Conservation (phyloP, 2,113 vertebrate species). For the Melospiza melodia region DNA sequence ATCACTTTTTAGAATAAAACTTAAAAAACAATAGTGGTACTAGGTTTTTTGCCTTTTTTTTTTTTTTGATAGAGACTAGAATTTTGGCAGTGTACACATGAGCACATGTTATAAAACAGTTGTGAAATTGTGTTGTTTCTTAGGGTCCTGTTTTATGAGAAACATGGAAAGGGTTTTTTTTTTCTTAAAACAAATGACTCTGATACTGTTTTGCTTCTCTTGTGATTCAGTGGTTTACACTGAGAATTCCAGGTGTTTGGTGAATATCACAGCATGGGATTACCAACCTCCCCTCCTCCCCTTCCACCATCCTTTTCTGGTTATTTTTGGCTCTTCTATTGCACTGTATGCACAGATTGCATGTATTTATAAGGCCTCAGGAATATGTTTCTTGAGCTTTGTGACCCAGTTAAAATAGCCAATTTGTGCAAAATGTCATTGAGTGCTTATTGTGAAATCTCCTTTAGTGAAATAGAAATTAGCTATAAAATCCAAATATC, state of each 20-base stretch:
- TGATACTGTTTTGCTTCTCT: background rate
- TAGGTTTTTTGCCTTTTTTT: rapidly evolving
- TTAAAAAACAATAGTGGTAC: background rate
- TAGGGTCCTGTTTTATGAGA: background rate
- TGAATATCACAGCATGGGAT: background rate
- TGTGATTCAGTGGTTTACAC: background rate
- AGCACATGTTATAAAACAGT: background rate
- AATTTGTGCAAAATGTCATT: constrained; percentile 8
- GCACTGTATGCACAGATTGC: background rate
- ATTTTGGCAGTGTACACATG: background rate
- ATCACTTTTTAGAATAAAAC: background rate
- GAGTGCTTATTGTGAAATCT: background rate
- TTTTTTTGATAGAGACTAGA: background rate
- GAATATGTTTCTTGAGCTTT: background rate
- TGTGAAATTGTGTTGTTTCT: background rate
- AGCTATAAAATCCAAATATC: background rate
- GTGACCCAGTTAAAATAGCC: background rate
- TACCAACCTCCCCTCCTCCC: background rate
- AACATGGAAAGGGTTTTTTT: rapidly evolving
- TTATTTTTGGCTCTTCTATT: background rate
- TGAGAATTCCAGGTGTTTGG: background rate
- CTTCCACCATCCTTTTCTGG: background rate
- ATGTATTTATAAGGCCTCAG: background rate
- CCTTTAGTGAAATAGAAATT: constrained; percentile 6
- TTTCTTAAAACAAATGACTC: background rate